Evolutionary conservation across 2,797 vertebrate species (phyloP), one percentile per base, ranked within the genome.

Genomic region (Melanotaenia pygmaea): DNA sequence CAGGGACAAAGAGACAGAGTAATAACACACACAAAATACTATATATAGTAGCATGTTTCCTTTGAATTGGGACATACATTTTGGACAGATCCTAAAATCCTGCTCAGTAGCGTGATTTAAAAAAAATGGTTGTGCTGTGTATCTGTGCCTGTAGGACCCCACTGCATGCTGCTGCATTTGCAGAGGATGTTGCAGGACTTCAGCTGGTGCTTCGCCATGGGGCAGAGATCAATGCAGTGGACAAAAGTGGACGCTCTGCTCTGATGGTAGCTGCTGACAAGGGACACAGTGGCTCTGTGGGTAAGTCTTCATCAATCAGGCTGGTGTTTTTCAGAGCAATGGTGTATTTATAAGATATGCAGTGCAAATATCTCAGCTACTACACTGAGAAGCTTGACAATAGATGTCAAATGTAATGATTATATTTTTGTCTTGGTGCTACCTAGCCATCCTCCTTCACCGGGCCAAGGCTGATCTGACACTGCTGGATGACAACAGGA

Each of bases 231-330:
- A 95, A 99, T 30, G 90, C 91, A 5, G 94, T 96, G 14, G 98
- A 99, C 94, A 91, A 94, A 68, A 91, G 93, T 47, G 98, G 97
- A 76, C 94, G 95, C 83, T 97, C 97, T 9, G 95, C 97, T 61
- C 94, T 99, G 76, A 99, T 98, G 97, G 94, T 97, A 6, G 97
- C 97, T 45, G 97, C 97, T 34, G 96, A 98, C 90, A 96, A 96
- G 6, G 98, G 98, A 74, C 97, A 97, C 92, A 96, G 96, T 0
- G 96, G 96, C 68, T 96, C 96, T 18, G 96, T 98, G 64, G 97
- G 98, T 99, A 79, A 20, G 95, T 87, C 56, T 38, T 14, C 12
- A 12, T 9, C 12, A 4, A 9, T 14, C 3, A 5, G 28, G 37
- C 1, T 40, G 10, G 3, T 11, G 26, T 34, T 61, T 13, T 53